Base-by-base conservation (phyloP, 2,888 invertebrate species). In the Phorcus lineatus region DNA sequence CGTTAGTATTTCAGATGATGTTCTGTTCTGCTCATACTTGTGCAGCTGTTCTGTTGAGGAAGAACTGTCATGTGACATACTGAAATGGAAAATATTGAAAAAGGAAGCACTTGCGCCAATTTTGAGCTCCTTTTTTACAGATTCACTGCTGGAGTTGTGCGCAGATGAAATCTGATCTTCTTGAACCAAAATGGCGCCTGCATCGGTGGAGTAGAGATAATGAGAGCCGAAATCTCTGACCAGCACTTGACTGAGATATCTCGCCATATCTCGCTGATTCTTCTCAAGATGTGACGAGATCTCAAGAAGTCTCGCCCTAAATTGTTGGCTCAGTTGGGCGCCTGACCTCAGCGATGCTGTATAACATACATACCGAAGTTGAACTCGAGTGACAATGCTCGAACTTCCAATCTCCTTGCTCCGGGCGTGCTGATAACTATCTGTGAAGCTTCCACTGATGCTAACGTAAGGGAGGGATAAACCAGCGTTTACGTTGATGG, bases 211-310 rank as follows among this genome's bases (percentile, higher is more conserved):
- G 28, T 87, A 88, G 36, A 88, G 82, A 31, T 88, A 81, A 83
- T 91, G 90, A 0, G 90, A 88, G 19, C 91, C 91, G 76, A 87
- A 91, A 78, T 91, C 91, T 70, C 90, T 82, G 17, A 91, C 86
- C 0, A 91, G 79, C 28, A 90, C 80, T 81, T 91, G 88, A 66
- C 89, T 86, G 77, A 88, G 86, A 85, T 89, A 91, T 1, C 85
- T 78, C 0, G 90, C 89, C 70, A 85, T 82, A 16, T 85, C 82
- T 40, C 86, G 86, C 28, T 83, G 74, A 79, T 87, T 88, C 22
- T 83, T 77, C n/a, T 85, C 80, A 9, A 89, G 54, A 19, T 86
- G 82, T 0, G 85, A 82, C 7, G 88, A 90, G n/a, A 91, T 90
- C n/a, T 84, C 85, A 55, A 86, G 74, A 4, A 91, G 82, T 0